Conservation (phyloP, 2,113 vertebrate genomes). For the Cheilinus undulatus region DNA sequence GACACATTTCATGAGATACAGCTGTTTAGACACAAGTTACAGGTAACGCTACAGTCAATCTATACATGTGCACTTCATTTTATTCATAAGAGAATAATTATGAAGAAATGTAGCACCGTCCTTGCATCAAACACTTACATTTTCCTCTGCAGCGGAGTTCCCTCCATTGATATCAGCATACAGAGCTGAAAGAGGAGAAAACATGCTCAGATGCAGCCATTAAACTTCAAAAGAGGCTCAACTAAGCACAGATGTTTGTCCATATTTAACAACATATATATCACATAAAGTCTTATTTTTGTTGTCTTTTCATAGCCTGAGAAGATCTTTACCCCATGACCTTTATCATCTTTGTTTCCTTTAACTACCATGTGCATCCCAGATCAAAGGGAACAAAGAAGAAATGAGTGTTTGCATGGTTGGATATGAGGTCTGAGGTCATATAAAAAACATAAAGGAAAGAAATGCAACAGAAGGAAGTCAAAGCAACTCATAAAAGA, state of each 20-base stretch:
- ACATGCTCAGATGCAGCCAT: constrained; percentile 13
- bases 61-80: too few relatives aligned
- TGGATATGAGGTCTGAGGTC: constrained; percentile 26
- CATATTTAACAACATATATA: constrained; percentile 36
- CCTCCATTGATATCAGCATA: constrained; percentile 53
- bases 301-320: constrained; percentile 47
- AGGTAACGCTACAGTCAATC: too few relatives aligned
- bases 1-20: not conserved
- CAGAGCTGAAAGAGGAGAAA: constrained; percentile 52
- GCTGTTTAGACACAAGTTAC: not conserved
- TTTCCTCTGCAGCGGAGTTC: constrained; percentile 45
- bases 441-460: constrained; percentile 24
- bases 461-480: constrained; percentile 25
- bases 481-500: constrained; percentile 5
- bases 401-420: constrained; percentile 36
- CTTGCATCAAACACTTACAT: constrained; percentile 57
- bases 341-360: constrained; percentile 34
- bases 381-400: constrained; percentile 53
- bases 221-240: constrained; percentile 51
- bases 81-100: too few relatives aligned
- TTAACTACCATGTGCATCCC: constrained; percentile 43
- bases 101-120: not conserved
- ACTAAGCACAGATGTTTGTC: constrained; percentile 44
- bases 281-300: constrained; percentile 17
- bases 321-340: constrained; percentile 19